phyloP scores from a whole-genome alignment of 2,113 vertebrate genomes.

The Hyperopisus bebe region DNA sequence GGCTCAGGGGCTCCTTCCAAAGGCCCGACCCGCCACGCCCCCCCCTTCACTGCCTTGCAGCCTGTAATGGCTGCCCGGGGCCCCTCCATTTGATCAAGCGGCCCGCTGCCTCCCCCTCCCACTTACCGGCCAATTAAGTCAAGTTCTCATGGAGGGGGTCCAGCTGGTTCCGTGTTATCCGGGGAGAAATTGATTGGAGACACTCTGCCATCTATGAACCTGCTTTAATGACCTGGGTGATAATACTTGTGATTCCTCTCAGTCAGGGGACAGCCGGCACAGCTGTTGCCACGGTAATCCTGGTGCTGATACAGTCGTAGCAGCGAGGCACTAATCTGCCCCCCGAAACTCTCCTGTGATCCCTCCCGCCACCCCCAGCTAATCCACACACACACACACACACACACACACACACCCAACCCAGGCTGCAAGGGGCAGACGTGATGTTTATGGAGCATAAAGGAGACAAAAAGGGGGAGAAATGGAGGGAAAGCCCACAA shows the following conservation, averaged over 20 bases:
- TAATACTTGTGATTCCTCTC: slow-evolving; percentile 99
- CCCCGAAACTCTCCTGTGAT: slow-evolving; percentile 61
- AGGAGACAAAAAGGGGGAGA: not conserved
- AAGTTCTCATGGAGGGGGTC: slow-evolving; percentile 98
- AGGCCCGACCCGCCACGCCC: slow-evolving; percentile 64
- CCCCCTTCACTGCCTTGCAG: slow-evolving; percentile 61
- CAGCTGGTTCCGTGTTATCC: slow-evolving; percentile 93
- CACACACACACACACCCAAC: slow-evolving; percentile 18
- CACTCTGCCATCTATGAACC: slow-evolving; percentile 90
- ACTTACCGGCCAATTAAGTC: slow-evolving; percentile 99
- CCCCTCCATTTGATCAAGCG: slow-evolving; percentile 95
- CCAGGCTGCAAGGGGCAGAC: slow-evolving; percentile 66
- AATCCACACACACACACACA: not conserved
- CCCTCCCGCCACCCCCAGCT: not conserved
- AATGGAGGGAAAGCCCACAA: not conserved
- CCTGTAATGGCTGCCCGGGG: slow-evolving; percentile 82
- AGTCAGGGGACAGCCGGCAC: slow-evolving; percentile 93
- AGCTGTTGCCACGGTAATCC: slow-evolving; percentile 92
- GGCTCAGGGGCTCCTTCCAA: slow-evolving; percentile 71
- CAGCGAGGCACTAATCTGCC: slow-evolving; percentile 78
- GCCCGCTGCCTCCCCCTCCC: slow-evolving; percentile 84
- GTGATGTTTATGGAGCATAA: slow-evolving; percentile 63
- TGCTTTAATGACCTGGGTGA: slow-evolving; percentile 99
- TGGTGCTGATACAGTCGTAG: slow-evolving; percentile 82
- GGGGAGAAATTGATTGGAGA: slow-evolving; percentile 98